Evolutionary conservation across 2,888 invertebrate species (phyloP).

Genomic region (Tromatobia lineatoria): DNA sequence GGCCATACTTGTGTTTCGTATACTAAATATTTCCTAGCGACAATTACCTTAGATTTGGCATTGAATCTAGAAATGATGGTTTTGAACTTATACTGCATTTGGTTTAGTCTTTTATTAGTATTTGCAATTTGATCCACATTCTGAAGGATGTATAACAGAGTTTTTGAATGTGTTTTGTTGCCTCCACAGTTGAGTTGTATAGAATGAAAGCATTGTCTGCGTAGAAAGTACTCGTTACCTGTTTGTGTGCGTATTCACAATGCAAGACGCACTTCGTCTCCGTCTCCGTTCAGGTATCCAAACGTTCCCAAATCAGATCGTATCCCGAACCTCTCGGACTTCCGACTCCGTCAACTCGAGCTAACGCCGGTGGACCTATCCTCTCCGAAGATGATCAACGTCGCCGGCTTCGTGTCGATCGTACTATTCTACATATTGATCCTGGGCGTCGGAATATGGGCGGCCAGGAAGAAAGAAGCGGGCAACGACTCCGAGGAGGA

Average conservation of each 20-base stretch:
- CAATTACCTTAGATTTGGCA: not conserved
- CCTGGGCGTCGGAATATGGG: conserved; percentile 98
- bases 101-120: not conserved
- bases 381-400: conserved; percentile 92
- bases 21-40: not conserved
- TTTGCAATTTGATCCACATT: not conserved
- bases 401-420: conserved; percentile 97
- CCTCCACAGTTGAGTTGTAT: not conserved
- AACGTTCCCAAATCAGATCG: conserved; percentile 81
- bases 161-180: conserved; percentile 3
- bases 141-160: not conserved
- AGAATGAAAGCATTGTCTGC: not conserved
- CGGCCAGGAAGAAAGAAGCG: conserved; percentile 95
- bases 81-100: not conserved
- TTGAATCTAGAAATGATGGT: not conserved
- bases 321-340: conserved; percentile 81
- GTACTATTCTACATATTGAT: conserved; percentile 98
- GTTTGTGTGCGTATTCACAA: conserved; percentile 57
- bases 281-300: conserved; percentile 79
- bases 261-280: conserved; percentile 52
- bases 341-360: conserved; percentile 82
- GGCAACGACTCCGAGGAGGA: conserved; percentile 98
- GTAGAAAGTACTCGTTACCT: not conserved
- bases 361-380: conserved; percentile 82
- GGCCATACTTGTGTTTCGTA: not conserved